Conservation (phyloP, 2,797 vertebrate species). For the Helostoma temminkii region DNA sequence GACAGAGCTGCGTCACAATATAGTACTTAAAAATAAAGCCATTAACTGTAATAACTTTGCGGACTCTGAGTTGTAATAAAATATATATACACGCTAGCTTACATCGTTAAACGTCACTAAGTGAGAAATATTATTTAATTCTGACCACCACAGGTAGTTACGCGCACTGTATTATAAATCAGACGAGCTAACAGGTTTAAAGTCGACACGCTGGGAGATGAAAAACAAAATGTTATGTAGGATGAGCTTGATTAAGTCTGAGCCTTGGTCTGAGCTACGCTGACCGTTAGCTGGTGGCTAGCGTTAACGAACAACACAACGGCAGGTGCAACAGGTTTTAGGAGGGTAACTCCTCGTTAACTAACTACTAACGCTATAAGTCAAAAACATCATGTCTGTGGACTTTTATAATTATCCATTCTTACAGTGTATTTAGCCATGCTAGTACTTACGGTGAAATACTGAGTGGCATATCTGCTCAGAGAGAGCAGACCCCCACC, state of each 20-base stretch:
- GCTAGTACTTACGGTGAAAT: conserved; percentile 75
- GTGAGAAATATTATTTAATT: not conserved
- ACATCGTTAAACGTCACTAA: rapidly evolving
- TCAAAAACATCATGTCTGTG: no score
- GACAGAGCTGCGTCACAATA: not conserved
- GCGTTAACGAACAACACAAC: not conserved
- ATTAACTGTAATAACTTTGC: no score
- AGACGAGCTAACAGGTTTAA: rapidly evolving
- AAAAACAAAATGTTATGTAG: not conserved
- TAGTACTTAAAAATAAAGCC: not conserved
- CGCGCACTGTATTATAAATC: not conserved
- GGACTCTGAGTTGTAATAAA: not conserved
- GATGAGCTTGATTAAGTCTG: no score
- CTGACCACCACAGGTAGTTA: not conserved
- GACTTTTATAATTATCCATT: no score
- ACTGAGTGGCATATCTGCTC: conserved; percentile 69
- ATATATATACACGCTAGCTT: no score
- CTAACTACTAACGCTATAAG: not conserved
- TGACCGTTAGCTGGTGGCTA: conserved; percentile 1
- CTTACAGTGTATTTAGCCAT: rapidly evolving
- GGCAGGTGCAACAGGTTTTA: conserved; percentile 75
- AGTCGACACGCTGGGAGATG: rapidly evolving
- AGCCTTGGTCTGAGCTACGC: not conserved
- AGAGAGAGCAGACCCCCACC: conserved; percentile 73
- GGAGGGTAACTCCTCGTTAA: conserved; percentile 8